Evolutionary conservation across 2,888 invertebrate genomes (phyloP), one percentile per base, ranked within the genome.

Genomic region (Piscicola geometra): DNA sequence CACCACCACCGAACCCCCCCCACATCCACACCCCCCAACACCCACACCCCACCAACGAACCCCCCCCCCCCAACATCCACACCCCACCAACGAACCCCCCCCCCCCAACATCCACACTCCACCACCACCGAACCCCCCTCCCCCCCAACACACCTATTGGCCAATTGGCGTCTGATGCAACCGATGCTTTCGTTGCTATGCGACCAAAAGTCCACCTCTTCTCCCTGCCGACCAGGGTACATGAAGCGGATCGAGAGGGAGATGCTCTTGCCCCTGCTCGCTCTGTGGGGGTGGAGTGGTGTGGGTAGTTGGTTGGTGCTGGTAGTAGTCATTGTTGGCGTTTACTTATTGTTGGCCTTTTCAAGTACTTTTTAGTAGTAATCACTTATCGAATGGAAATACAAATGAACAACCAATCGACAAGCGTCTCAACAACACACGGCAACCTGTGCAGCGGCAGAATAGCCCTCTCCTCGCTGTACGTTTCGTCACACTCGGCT

Each of bases 131-230:
- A 50, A 18, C 21, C 12, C 18, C 41, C 60, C 5, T 25, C 5
- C 12, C 69, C 5, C 15, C 21, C n/a, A 30, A 50, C 41, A 9
- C 68, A 70, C 76, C 77, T 77, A 71, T 76, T 82, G 72, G 85
- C 80, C 30, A 76, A 64, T 47, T 76, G 76, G 36, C 76, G 75
- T 33, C 76, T 66, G 28, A 76, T 72, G 28, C 93, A 91, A 75
- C 92, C 92, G 81, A 97, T 88, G 1, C 95, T 95, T 84, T 97
- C 95, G 85, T 97, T 96, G 77, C 92, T 92, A 86, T 97, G 97
- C 67, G 95, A 93, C 84, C 90, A 91, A 77, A 97, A 87, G 85
- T 97, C 96, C 81, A 94, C 88, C 83, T 97, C 96, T 79, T 97
- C 96, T 72, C 81, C 81, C 78, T 83, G 83, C 81, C 92, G 91